Conservation (phyloP, 1,140 invertebrate genomes). For the Drosophila subobscura region DNA sequence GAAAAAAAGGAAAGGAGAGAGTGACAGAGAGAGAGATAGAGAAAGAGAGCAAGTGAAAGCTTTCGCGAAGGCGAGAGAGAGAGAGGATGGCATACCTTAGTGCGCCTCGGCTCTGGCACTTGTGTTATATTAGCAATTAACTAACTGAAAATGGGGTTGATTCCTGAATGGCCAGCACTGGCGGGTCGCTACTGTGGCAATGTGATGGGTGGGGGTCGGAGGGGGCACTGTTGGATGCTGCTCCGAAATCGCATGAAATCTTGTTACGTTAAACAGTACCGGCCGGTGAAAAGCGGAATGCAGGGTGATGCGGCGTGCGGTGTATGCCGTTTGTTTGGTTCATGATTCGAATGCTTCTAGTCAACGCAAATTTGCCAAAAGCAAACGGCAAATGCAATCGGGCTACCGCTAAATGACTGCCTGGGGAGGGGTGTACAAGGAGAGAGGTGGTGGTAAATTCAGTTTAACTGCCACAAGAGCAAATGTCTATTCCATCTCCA, state of each 20-base stretch:
- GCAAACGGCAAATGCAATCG: constrained; percentile 7
- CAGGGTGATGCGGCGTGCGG: too few species aligned
- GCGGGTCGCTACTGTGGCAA: background rate
- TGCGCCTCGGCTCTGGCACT: constrained; percentile 63
- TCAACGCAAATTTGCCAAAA: constrained; percentile 13
- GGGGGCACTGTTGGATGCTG: constrained; percentile 29
- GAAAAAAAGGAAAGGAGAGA: constrained; percentile 11
- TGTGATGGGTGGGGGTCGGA: background rate
- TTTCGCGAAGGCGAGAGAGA: background rate
- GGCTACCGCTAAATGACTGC: background rate
- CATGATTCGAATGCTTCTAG: constrained; percentile 25
- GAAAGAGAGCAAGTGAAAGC: constrained; percentile 2
- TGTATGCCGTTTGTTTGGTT: constrained; percentile 25
- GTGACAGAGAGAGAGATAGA: constrained; percentile 1
- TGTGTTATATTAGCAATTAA: constrained; percentile 82
- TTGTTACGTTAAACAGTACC: constrained; percentile 18
- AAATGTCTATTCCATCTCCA: too few species aligned
- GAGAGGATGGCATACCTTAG: constrained; percentile 58
- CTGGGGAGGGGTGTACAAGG: background rate
- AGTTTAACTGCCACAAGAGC: too few species aligned
- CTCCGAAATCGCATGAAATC: constrained; percentile 34
- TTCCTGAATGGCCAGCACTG: constrained; percentile 58
- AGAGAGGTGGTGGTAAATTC: too few species aligned
- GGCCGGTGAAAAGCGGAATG: too few species aligned
- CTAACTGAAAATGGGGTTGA: constrained; percentile 78